Percentiles rank a stretch among this genome's conserved stretches.
Conservation (phyloP, 1,140 invertebrate genomes). For the Drepana arcuata region DNA sequence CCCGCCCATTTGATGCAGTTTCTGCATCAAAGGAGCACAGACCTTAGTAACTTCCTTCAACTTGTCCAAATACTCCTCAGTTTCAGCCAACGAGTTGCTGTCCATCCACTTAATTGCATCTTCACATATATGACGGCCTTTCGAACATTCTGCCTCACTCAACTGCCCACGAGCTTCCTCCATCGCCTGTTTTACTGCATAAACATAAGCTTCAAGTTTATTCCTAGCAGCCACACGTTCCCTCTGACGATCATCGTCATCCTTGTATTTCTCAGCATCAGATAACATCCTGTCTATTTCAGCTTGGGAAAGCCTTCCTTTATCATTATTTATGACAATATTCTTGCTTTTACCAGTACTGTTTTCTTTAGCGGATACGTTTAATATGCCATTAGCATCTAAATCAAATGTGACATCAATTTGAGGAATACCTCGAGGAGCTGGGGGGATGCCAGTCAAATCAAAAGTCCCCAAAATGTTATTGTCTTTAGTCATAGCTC, state of each 20-base stretch:
- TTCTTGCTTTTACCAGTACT: slow-evolving; percentile 84
- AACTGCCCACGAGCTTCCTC: slow-evolving; percentile 62
- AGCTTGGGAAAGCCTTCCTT: slow-evolving; percentile 88
- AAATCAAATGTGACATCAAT: slow-evolving; percentile 81
- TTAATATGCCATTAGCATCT: slow-evolving; percentile 82
- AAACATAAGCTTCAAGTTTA: slow-evolving; percentile 85
- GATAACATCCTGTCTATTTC: slow-evolving; percentile 93
- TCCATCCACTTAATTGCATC: slow-evolving; percentile 74
- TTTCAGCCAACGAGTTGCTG: slow-evolving; percentile 80
- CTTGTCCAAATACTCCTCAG: slow-evolving; percentile 85
- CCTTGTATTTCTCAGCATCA: slow-evolving; percentile 81
- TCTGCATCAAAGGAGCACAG: slow-evolving; percentile 82
- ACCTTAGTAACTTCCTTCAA: slow-evolving; percentile 79
- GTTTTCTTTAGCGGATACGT: slow-evolving; percentile 74
- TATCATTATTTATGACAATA: slow-evolving; percentile 94
- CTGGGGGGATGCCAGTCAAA: slow-evolving; percentile 86
- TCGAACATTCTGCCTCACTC: slow-evolving; percentile 73
- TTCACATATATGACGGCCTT: slow-evolving; percentile 71
- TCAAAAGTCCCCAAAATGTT: slow-evolving; percentile 84
- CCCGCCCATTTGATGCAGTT: slow-evolving; percentile 72
- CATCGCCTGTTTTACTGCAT: slow-evolving; percentile 80
- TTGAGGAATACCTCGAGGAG: slow-evolving; percentile 83
- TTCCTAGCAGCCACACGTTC: slow-evolving; percentile 83
- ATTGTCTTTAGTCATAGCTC: slow-evolving; percentile 85
- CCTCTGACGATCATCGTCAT: slow-evolving; percentile 78